Evolutionary conservation across 2,113 vertebrate genomes (phyloP), one percentile per base, ranked within the genome.

Genomic region (Corythaixoides concolor): DNA sequence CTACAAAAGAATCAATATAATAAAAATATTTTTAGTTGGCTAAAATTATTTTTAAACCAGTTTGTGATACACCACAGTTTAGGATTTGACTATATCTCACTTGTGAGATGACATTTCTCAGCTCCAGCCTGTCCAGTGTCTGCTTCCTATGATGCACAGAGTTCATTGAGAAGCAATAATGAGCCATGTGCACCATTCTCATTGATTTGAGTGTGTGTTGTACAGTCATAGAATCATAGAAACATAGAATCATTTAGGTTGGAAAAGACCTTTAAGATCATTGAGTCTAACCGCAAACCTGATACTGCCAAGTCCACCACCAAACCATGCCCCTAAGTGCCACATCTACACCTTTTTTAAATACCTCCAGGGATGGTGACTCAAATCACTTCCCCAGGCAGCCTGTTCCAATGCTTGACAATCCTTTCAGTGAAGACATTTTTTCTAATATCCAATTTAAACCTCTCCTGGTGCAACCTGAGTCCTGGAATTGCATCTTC

Each of bases 111-210:
- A 11, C 41, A 14, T 68, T 89, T 67, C n/a, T 47, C 67, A 50
- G 47, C 43, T 72, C 30, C 26, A 55, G 18, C 8, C 27, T 80
- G 49, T 17, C 47, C 7, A 6, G 2, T 35, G 9, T 8, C 32
- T 64, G 18, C 35, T 84, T 59, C 63, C 37, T 35, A 32, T 9
- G 13, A 28, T 3, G 5, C 32, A 43, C 16, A 37, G 21, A 27
- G 49, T 17, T 43, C 9, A 3, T 5, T 0, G 5, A 84, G 52
- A 53, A 79, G 41, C 21, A 39, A 22, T 26, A 35, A 35, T 1
- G 58, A 80, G 35, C 26, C 35, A 26, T 39, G 9, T 1, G 1
- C 8, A 35, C n/a, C 0, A 0, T 68, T 64, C 26, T 63, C 24
- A 11, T 24, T 1, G 6, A 18, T 73, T 39, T 59, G 35, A 19